Evolutionary conservation across 2,888 invertebrate genomes (phyloP), one percentile per base, ranked within the genome.

Genomic region (Muschampia plurimacula): DNA sequence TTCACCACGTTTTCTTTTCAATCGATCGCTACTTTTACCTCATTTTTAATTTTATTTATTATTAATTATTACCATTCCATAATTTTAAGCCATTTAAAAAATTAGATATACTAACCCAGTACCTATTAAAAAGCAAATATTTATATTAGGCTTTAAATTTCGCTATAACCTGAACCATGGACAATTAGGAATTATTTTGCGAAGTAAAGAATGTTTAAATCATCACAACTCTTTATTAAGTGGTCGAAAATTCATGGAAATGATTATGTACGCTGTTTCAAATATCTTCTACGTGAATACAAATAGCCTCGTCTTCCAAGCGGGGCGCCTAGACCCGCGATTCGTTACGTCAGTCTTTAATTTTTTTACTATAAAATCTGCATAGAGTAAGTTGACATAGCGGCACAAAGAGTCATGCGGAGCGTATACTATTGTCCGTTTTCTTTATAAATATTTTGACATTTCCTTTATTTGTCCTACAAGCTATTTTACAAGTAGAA

Each of bases 361-460:
- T 78, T 87, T 92, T 91, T 92, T 92, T 83, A 84, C 83, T 84
- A 83, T 78, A 81, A 86, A 87, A 93, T 92, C 92, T 90, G 92
- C 92, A 93, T 92, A 89, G 89, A 92, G 91, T 90, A 88, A 93
- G 91, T 90, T 92, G 92, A 93, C 91, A 92, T 85, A 85, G 85
- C 80, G 83, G 78, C 81, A 92, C 92, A 92, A 92, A 87, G 91
- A 85, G 81, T 81, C 92, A 86, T 84, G 91, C 88, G 79, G 92
- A 78, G 90, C 86, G 81, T 77, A 85, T 80, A 75, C 83, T 85
- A 91, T 93, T 93, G 94, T 93, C 83, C 85, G 77, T 86, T 86
- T 92, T 92, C 93, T 93, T 92, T 93, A 91, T 92, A 93, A 93
- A 94, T 94, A 93, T 93, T 94, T 91, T 93, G 94, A 94, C 93